Evolutionary conservation across 1,140 invertebrate species (phyloP), one percentile per base, ranked within the genome.

Genomic region (Himalopsyche phryganea): DNA sequence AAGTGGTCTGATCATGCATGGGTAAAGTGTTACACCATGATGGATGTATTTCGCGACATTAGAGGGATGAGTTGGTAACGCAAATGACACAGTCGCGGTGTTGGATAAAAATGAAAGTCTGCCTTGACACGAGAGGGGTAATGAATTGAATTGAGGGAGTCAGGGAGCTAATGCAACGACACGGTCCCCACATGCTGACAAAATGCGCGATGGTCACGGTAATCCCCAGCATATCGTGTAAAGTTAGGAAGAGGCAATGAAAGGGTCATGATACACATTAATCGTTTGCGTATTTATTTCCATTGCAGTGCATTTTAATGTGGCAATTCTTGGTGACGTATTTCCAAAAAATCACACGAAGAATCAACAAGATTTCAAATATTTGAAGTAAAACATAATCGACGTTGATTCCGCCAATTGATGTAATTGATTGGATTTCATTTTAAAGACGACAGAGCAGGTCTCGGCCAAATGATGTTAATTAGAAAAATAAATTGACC

Each of bases 121-220:
- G 23, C 23, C 9, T 3, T 9, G 23, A 28, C 19, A 36, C 13
- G 19, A 13, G 45, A n/a, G 46, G 47, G 23, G 54, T 50, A 57
- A 57, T 50, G 47, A 57, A 57, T 57, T 57, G 54, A 57, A 57
- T 50, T 23, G 54, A 13, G 18, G 47, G 45, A 17, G 19, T 18
- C 46, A 28, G 23, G 23, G 46, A 36, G 38, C 35, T 55, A 41
- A 40, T 49, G 53, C 23, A 23, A 13, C 46, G 20, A 53, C 41
- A 35, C 50, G 13, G 44, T 28, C 53, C 53, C 53, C 53, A 56
- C 53, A 56, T 56, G 53, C 33, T 42, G 51, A 54, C 51, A 54
- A 45, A 54, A 54, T 19, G 23, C 50, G 50, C 50, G 19, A 52
- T 54, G 42, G 51, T 45, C 51, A 54, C 51, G 51, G 42, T 54